A percentile compares a stretch with the other conserved stretches of the same genome.
phyloP scores from a whole-genome alignment of 2,888 invertebrate genomes.

The Galerucella nymphaeae region DNA sequence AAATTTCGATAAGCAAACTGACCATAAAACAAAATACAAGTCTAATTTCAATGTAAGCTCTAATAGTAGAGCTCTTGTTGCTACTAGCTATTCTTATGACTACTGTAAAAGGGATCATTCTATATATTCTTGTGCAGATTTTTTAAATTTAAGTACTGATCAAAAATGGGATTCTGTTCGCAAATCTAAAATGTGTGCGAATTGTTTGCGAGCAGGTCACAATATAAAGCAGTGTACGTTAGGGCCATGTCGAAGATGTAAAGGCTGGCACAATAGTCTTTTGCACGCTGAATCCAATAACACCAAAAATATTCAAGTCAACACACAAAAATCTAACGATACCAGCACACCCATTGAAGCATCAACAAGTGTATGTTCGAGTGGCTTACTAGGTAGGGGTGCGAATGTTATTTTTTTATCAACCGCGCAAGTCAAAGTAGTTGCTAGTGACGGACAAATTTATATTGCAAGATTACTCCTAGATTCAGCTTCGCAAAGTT shows the following conservation, averaged over 20 bases:
- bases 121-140: constrained; percentile 26
- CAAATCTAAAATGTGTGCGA: constrained; percentile 13
- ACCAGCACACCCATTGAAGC: background rate
- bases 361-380: no score
- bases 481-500: constrained; percentile 22
- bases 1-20: background rate
- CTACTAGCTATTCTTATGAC: constrained; percentile 9
- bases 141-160: background rate
- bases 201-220: constrained; percentile 20
- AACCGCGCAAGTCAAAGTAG: constrained; percentile 13
- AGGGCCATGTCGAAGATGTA: constrained; percentile 13
- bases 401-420: constrained; percentile 3
- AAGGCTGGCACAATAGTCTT: constrained; percentile 5
- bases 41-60: no score
- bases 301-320: background rate
- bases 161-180: constrained; percentile 14
- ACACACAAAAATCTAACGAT: background rate
- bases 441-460: constrained; percentile 1
- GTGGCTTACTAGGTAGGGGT: no score
- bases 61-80: background rate
- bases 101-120: constrained; percentile 24
- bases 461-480: constrained; percentile 5
- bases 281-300: constrained; percentile 9
- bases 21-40: background rate
- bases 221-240: background rate